These are phyloP conservation scores for Tympanoctomys barrerae DNA, from an alignment of 2,797 vertebrate genomes.

Conservation along the genomic window DNA sequence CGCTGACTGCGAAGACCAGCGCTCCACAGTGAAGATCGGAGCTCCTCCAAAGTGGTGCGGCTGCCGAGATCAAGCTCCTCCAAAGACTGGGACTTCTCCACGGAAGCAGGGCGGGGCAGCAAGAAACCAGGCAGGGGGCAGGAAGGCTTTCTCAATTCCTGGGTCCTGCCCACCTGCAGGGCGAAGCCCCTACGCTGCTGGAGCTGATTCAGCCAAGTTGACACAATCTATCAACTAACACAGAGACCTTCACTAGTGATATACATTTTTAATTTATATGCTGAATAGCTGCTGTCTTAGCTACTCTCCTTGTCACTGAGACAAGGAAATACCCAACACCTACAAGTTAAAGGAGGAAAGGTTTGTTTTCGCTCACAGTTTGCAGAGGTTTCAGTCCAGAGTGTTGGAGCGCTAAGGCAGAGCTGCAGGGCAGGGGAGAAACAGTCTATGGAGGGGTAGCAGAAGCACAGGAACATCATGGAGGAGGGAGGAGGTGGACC, in stretches of 20 bases:
- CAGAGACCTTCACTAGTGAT: background rate
- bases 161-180: too few relatives aligned
- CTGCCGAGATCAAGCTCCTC: too few relatives aligned
- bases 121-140: too few relatives aligned
- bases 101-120: too few relatives aligned
- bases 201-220: too few relatives aligned
- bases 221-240: too few relatives aligned
- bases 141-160: too few relatives aligned
- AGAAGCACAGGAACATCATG: background rate
- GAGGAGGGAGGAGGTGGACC: background rate
- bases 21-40: too few relatives aligned
- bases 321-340: background rate
- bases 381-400: background rate
- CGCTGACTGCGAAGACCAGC: too few relatives aligned
- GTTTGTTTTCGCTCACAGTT: background rate
- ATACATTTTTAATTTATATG: background rate
- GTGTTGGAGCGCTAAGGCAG: background rate
- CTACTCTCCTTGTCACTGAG: background rate
- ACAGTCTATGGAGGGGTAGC: background rate
- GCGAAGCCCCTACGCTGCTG: too few relatives aligned
- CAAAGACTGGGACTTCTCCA: too few relatives aligned
- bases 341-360: background rate
- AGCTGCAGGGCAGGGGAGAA: background rate
- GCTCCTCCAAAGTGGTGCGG: too few relatives aligned
- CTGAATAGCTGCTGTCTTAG: background rate